Evolutionary conservation across 2,888 invertebrate genomes (phyloP).

Genomic region (Eumacrocentrus americanus): DNA sequence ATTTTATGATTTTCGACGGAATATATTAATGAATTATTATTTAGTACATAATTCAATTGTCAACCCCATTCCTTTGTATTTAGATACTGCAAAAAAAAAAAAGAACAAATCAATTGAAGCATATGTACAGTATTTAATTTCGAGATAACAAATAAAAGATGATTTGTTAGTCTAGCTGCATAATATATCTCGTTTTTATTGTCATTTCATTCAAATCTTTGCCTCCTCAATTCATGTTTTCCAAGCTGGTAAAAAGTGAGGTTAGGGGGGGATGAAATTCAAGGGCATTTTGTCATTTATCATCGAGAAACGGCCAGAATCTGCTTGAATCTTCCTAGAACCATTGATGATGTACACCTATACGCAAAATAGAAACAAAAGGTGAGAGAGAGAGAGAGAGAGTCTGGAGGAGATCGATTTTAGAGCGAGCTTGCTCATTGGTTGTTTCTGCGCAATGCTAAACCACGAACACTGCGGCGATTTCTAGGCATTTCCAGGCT

Average conservation of each 20-base stretch:
- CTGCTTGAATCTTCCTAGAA: too few relatives aligned
- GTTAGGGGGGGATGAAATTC: too few relatives aligned
- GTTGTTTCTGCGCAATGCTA: background rate
- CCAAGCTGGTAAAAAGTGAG: too few relatives aligned
- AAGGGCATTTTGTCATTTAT: too few relatives aligned
- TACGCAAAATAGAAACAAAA: too few relatives aligned
- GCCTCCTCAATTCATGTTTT: too few relatives aligned
- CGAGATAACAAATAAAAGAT: conserved; percentile 38
- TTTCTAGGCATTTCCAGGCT: background rate
- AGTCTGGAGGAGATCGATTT: conserved; percentile 34
- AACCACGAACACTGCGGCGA: conserved; percentile 5
- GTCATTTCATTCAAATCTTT: background rate
- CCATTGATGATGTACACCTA: too few relatives aligned
- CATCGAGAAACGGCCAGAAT: too few relatives aligned
- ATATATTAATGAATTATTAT: conserved; percentile 26
- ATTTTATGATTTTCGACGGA: conserved; percentile 24
- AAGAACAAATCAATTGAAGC: conserved; percentile 7
- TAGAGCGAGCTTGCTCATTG: conserved; percentile 27
- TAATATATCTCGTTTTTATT: conserved; percentile 2
- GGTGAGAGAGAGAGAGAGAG: background rate
- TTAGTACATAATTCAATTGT: conserved; percentile 20
- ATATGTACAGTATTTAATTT: conserved; percentile 51
- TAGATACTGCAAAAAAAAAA: conserved; percentile 25
- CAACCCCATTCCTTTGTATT: conserved; percentile 38
- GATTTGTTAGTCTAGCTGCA: conserved; percentile 31